Conservation (phyloP, 2,888 invertebrate genomes). For the Philereme transversata region DNA sequence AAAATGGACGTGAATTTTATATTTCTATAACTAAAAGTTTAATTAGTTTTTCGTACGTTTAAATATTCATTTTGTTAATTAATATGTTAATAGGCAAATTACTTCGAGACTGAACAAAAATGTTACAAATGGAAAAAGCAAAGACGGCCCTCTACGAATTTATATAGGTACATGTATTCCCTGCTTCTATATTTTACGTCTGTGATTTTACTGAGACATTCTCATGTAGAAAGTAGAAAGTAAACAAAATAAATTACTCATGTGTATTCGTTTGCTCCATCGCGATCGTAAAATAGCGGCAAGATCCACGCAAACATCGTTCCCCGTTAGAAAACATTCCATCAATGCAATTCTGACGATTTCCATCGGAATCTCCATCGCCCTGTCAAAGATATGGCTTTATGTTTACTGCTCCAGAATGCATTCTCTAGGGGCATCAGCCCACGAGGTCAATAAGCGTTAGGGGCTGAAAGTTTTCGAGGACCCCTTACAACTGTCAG, state of each 20-base stretch:
- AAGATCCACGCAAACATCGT: conserved; percentile 37
- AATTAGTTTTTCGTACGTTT: background rate
- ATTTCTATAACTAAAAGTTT: background rate
- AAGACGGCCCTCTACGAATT: no score
- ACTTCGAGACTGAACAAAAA: no score
- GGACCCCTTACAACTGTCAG: conserved; percentile 73
- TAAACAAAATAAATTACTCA: conserved; percentile 28
- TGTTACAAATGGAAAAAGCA: no score
- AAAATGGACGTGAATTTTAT: background rate
- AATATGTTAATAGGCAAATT: no score
- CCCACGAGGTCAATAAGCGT: conserved; percentile 67
- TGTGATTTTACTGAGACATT: no score
- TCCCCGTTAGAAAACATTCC: conserved; percentile 50
- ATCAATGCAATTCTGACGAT: conserved; percentile 57
- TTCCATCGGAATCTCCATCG: conserved; percentile 59
- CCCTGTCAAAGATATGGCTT: conserved; percentile 54
- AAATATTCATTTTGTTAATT: background rate
- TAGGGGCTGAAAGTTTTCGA: conserved; percentile 61
- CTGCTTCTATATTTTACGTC: no score
- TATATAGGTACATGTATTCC: no score
- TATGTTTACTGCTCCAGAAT: conserved; percentile 58
- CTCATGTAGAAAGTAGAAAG: background rate
- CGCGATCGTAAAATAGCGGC: conserved; percentile 32
- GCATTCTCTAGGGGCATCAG: conserved; percentile 61
- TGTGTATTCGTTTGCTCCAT: conserved; percentile 14